These are phyloP conservation scores for Scolopax mira DNA, from an alignment of 2,113 vertebrate species.

Conservation along the genomic window DNA sequence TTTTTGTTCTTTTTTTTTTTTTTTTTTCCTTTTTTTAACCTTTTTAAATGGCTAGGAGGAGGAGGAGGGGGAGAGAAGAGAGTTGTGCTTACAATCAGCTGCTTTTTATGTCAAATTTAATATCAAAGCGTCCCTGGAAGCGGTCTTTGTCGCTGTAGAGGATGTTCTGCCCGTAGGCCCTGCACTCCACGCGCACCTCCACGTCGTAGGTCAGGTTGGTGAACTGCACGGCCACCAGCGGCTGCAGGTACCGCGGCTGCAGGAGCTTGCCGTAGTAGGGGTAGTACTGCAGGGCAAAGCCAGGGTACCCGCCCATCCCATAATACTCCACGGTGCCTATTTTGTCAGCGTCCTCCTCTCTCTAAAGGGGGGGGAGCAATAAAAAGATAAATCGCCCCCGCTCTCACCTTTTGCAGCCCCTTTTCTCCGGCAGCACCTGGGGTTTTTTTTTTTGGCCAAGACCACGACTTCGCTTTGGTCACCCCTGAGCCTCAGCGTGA, in stretches of 20 bases:
- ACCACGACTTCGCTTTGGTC: rapidly evolving
- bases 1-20: conserved; percentile 68
- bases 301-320: conserved; percentile 71
- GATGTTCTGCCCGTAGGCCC: conserved; percentile 88
- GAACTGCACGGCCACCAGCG: conserved; percentile 92
- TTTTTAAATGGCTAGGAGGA: conserved; percentile 80
- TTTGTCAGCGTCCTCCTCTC: conserved; percentile 79
- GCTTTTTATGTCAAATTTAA: conserved; percentile 88
- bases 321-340: conserved; percentile 81
- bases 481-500: rapidly evolving
- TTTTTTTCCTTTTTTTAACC: conserved; percentile 53
- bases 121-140: conserved; percentile 96
- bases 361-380: conserved; percentile 74
- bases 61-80: conserved; percentile 46
- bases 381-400: rapidly evolving
- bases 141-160: conserved; percentile 94
- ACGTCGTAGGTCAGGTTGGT: conserved; percentile 80
- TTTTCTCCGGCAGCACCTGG: rapidly evolving
- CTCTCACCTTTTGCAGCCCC: background rate
- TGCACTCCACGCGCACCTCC: conserved; percentile 93
- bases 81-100: conserved; percentile 87
- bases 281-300: conserved; percentile 95
- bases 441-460: background rate
- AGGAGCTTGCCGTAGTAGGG: conserved; percentile 93
- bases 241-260: conserved; percentile 92